phyloP scores from a whole-genome alignment of 1,140 invertebrate genomes.

The Pygmarrhopalites habei region DNA sequence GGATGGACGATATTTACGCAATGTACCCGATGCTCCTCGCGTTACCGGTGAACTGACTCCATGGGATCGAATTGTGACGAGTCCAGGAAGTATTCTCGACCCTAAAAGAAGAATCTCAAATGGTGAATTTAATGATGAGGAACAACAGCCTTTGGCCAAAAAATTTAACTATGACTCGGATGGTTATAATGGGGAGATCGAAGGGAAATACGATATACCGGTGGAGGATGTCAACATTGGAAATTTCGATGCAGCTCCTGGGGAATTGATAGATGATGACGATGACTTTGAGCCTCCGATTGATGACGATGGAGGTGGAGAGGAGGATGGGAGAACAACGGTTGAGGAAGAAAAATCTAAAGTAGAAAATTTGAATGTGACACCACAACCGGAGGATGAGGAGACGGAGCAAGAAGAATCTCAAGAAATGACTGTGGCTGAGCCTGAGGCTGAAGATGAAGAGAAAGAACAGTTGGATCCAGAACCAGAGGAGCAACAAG shows the following conservation, averaged over 20 bases:
- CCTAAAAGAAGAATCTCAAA: constrained; percentile 21
- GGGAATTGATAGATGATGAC: constrained; percentile 1
- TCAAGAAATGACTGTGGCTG: neutral
- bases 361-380: neutral
- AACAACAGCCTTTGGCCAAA: neutral
- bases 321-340: neutral
- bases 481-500: constrained; percentile 16
- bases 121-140: constrained; percentile 23
- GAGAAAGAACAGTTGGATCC: constrained; percentile 6
- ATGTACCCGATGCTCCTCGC: constrained; percentile 69
- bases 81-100: constrained; percentile 4
- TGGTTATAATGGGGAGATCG: constrained; percentile 17
- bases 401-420: neutral
- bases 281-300: constrained; percentile 14
- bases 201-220: constrained; percentile 14
- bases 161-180: constrained; percentile 9
- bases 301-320: neutral
- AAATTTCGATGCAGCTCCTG: constrained; percentile 8
- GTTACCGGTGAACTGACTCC: constrained; percentile 26
- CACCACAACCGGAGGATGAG: neutral
- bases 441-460: neutral
- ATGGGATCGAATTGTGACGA: constrained; percentile 27
- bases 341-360: neutral
- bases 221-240: neutral
- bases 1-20: constrained; percentile 56